Evolutionary conservation across 2,888 invertebrate genomes (phyloP).

Genomic region (Seira ritae): DNA sequence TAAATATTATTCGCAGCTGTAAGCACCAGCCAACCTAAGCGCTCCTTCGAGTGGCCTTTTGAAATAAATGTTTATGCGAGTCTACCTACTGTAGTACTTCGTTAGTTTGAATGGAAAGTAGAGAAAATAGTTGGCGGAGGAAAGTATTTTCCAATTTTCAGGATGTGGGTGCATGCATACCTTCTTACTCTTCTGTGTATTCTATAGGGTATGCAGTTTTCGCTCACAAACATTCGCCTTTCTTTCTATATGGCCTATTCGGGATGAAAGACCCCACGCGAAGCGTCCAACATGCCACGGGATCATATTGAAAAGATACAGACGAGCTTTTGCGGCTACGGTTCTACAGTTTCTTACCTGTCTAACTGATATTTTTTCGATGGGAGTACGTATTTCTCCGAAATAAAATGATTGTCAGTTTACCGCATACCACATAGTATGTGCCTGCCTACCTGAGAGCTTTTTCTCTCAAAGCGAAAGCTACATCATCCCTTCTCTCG

Average conservation of each 20-base stretch:
- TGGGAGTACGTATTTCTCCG: background rate
- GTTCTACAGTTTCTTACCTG: too few species aligned
- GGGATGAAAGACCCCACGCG: background rate
- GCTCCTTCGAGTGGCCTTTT: background rate
- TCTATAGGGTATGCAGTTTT: background rate
- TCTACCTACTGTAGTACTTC: background rate
- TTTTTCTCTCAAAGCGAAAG: too few species aligned
- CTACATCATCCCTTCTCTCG: background rate
- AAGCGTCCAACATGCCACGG: background rate
- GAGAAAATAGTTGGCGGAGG: background rate
- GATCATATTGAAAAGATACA: too few species aligned
- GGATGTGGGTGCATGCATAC: background rate
- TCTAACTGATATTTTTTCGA: background rate
- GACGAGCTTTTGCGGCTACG: too few species aligned
- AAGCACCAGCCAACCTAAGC: background rate
- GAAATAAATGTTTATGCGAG: background rate
- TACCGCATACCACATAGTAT: background rate
- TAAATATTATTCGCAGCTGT: background rate
- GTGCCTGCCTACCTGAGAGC: too few species aligned
- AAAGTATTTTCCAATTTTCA: background rate
- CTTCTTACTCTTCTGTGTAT: background rate
- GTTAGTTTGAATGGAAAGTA: background rate
- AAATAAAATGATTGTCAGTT: conserved; percentile 2
- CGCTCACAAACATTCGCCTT: background rate
- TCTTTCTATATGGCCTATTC: background rate